phyloP scores from a whole-genome alignment of 2,888 invertebrate species.

The Pharmacophagus antenor region DNA sequence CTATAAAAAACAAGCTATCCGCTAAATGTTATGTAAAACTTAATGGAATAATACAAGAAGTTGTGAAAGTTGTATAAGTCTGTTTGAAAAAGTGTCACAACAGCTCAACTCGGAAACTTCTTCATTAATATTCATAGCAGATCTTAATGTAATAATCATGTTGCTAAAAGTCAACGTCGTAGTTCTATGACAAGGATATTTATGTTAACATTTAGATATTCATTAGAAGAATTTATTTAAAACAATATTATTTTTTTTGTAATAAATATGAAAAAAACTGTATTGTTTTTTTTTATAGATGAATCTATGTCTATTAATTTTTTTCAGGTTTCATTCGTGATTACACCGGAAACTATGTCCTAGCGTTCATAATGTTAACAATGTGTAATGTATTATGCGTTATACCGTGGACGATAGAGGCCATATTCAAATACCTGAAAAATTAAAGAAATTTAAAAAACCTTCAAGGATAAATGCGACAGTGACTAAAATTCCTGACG shows the following conservation, averaged over 20 bases:
- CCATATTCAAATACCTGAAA: conserved; percentile 50
- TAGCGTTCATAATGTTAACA: conserved; percentile 82
- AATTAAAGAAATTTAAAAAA: conserved; percentile 36
- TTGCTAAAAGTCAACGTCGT: conserved; percentile 12
- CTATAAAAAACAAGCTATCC: conserved; percentile 13
- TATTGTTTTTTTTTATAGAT: conserved; percentile 3
- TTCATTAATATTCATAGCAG: conserved; percentile 38
- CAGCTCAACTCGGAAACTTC: conserved; percentile 32
- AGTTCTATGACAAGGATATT: conserved; percentile 1
- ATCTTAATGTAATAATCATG: conserved; percentile 25
- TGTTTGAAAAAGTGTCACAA: conserved; percentile 24
- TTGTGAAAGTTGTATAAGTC: conserved; percentile 34
- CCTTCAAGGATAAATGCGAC: conserved; percentile 10
- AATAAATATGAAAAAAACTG: too few species aligned
- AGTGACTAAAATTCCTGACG: background rate
- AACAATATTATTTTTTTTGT: too few species aligned
- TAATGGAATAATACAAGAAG: conserved; percentile 26
- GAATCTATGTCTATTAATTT: too few species aligned
- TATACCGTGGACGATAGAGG: conserved; percentile 83
- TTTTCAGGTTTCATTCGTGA: conserved; percentile 82
- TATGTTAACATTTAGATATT: background rate
- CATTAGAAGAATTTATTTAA: too few species aligned
- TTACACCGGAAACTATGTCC: conserved; percentile 80
- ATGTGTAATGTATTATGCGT: conserved; percentile 81
- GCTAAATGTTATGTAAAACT: conserved; percentile 18